phyloP scores from a whole-genome alignment of 92 coral and sea anemone genomes.

The Plumapathes pennacea region DNA sequence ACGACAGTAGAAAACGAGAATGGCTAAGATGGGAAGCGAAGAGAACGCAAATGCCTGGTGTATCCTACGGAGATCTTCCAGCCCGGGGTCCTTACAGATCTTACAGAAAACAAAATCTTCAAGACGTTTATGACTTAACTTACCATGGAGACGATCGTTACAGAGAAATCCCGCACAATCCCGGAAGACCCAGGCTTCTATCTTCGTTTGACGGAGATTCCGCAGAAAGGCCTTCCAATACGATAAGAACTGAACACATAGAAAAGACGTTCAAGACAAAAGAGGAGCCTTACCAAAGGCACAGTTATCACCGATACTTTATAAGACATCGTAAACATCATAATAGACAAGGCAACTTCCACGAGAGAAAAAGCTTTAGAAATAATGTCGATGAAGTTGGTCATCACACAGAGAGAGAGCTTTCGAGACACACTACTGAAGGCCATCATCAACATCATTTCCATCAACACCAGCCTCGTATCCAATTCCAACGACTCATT shows the following conservation, averaged over 20 bases:
- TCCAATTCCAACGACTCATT: background rate
- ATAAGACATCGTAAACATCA: background rate
- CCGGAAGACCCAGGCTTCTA: background rate
- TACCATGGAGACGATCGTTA: background rate
- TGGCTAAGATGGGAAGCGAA: background rate
- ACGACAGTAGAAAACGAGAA: background rate
- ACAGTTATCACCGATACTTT: background rate
- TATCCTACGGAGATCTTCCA: no score
- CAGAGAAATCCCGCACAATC: background rate
- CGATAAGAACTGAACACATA: background rate
- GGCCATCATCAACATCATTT: slow-evolving; percentile 1
- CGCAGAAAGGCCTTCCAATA: no score
- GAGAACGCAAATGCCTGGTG: no score
- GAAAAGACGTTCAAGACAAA: background rate
- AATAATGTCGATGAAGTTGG: background rate
- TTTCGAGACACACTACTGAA: slow-evolving; percentile 1
- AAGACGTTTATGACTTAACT: background rate
- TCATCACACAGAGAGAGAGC: background rate
- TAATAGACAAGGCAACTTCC: no score
- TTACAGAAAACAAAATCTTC: background rate
- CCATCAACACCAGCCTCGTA: background rate
- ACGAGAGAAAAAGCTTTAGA: background rate
- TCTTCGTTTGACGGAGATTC: no score
- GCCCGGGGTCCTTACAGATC: no score
- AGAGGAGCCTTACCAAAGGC: background rate